These are phyloP conservation scores for Drusus annulatus DNA, from an alignment of 1,140 invertebrate genomes.

Conservation along the genomic window DNA sequence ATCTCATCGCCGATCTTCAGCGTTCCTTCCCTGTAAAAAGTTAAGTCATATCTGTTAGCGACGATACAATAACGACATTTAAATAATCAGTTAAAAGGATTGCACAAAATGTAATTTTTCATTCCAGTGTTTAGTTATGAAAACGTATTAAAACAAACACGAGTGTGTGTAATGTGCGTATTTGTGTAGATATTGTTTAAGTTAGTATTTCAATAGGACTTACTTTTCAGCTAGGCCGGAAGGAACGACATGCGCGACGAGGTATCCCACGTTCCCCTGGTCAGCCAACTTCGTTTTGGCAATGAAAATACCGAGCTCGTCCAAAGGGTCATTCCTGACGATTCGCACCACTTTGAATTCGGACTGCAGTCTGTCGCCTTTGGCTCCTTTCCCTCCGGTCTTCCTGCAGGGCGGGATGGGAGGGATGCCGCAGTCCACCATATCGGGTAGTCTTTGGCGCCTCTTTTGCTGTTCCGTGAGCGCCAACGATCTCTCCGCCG, in stretches of 20 bases:
- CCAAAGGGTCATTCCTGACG: slow-evolving; percentile 75
- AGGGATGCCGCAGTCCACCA: slow-evolving; percentile 65
- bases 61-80: no score
- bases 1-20: slow-evolving; percentile 87
- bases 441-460: slow-evolving; percentile 66
- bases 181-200: slow-evolving; percentile 14
- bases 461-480: slow-evolving; percentile 68
- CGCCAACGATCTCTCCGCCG: slow-evolving; percentile 65
- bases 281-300: slow-evolving; percentile 80
- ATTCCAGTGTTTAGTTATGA: no score
- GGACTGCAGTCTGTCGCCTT: slow-evolving; percentile 66
- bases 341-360: slow-evolving; percentile 79
- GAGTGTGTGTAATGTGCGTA: no score
- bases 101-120: no score
- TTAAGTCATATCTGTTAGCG: not conserved
- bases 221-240: slow-evolving; percentile 85
- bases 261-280: slow-evolving; percentile 81
- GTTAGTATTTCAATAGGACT: slow-evolving; percentile 60
- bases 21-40: slow-evolving; percentile 78
- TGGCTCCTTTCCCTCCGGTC: slow-evolving; percentile 63
- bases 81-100: no score
- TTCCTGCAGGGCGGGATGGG: slow-evolving; percentile 69
- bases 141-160: no score
- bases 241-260: slow-evolving; percentile 87
- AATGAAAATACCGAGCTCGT: slow-evolving; percentile 89